A percentile compares a stretch with the other conserved stretches of the same genome.
These are phyloP conservation scores for Mycetomoellerius zeteki DNA, from an alignment of 1,140 invertebrate genomes.

Conservation along the genomic window DNA sequence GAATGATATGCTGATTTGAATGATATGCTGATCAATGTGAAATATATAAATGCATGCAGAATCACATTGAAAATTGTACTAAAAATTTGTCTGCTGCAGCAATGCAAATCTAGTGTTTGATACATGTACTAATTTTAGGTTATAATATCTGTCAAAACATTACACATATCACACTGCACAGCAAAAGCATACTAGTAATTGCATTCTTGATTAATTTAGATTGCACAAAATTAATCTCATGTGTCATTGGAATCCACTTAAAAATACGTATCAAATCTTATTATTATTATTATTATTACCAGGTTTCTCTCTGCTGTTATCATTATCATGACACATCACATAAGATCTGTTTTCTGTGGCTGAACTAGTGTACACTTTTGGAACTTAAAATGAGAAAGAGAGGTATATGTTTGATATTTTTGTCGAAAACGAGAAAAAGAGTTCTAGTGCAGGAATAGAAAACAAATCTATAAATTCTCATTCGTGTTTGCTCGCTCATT, in stretches of 20 bases:
- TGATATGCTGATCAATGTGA: no score
- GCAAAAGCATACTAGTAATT: background rate
- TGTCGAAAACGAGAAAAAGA: no score
- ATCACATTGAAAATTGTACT: background rate
- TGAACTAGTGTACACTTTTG: no score
- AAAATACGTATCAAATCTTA: background rate
- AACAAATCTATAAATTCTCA: background rate
- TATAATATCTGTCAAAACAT: conserved; percentile 5
- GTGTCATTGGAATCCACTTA: background rate
- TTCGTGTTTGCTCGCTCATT: background rate
- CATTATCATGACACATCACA: no score
- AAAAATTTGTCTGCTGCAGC: background rate
- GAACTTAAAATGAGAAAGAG: no score
- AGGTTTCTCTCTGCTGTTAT: no score
- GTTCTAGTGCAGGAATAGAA: no score
- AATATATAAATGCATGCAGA: background rate
- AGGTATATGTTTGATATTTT: no score
- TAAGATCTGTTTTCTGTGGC: no score
- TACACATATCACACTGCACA: background rate
- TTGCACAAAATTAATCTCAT: background rate
- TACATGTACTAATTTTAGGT: background rate
- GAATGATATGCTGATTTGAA: no score
- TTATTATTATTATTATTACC: background rate
- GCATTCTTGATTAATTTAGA: background rate
- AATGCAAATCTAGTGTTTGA: background rate